These are phyloP conservation scores for Petrocephalus sullivani DNA, from an alignment of 2,797 vertebrate genomes.

Conservation along the genomic window DNA sequence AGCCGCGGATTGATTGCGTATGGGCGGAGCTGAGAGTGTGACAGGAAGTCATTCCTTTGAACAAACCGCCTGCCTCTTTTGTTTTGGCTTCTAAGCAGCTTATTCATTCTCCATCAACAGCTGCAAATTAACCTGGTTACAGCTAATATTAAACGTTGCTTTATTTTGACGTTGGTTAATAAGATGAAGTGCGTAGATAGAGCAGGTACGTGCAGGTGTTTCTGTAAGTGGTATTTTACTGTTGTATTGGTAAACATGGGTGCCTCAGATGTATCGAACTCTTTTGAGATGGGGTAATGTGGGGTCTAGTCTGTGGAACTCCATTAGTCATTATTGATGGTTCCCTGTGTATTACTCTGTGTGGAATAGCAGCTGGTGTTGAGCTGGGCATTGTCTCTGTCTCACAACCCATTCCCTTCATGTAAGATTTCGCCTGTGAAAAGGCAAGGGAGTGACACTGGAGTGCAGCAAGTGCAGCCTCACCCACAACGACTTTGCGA, in stretches of 20 bases:
- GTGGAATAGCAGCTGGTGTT: neutral
- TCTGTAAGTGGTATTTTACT: neutral
- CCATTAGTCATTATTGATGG: neutral
- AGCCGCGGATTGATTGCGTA: neutral
- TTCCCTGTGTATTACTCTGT: neutral
- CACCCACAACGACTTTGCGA: neutral
- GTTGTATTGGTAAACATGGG: neutral
- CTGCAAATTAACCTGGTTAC: neutral
- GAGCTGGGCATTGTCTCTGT: neutral
- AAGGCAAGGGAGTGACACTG: constrained; percentile 7
- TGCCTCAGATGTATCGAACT: neutral
- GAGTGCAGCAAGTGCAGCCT: constrained; percentile 6
- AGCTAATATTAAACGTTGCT: neutral
- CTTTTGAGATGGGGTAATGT: neutral
- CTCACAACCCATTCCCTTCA: neutral
- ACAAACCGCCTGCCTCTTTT: neutral
- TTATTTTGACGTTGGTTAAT: neutral
- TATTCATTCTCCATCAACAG: neutral
- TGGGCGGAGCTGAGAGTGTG: neutral
- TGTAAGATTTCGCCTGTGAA: neutral
- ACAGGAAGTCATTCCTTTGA: neutral
- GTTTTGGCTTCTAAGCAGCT: neutral
- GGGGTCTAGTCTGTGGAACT: neutral
- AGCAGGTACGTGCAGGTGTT: neutral
- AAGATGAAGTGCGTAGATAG: neutral